phyloP scores from a whole-genome alignment of 1,140 invertebrate genomes.

The Drosophila parvula region DNA sequence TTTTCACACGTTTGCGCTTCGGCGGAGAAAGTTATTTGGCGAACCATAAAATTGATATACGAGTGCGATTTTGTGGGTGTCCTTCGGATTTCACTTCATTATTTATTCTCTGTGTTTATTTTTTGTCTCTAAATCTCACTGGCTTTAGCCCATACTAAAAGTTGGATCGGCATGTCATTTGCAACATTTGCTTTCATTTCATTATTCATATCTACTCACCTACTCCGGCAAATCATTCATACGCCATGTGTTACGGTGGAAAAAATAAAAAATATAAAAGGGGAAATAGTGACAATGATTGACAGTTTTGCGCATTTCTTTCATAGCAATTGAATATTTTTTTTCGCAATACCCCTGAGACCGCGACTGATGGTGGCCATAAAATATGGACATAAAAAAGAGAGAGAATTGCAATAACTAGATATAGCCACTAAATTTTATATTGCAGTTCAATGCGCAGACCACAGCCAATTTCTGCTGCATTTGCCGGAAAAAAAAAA shows the following conservation, averaged over 20 bases:
- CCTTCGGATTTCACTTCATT: slow-evolving; percentile 14
- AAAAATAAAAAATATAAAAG: slow-evolving; percentile 11
- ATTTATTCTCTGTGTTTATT: slow-evolving; percentile 12
- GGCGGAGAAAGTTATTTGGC: slow-evolving; percentile 14
- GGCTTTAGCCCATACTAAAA: slow-evolving; percentile 1
- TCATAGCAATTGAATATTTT: slow-evolving; percentile 49
- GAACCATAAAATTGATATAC: slow-evolving; percentile 32
- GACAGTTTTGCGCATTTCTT: slow-evolving; percentile 41
- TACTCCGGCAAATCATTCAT: slow-evolving; percentile 28
- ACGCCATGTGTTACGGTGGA: slow-evolving; percentile 25
- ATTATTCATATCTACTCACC: slow-evolving; percentile 30
- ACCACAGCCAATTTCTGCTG: slow-evolving; percentile 7
- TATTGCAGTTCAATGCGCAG: slow-evolving; percentile 25
- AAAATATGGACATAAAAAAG: slow-evolving; percentile 42
- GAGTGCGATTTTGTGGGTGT: slow-evolving; percentile 6
- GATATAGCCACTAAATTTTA: slow-evolving; percentile 39
- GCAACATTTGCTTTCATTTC: slow-evolving; percentile 32
- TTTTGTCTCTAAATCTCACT: background rate
- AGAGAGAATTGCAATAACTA: slow-evolving; percentile 22
- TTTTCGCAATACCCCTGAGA: background rate
- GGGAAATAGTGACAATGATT: slow-evolving; percentile 44
- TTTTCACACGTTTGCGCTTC: slow-evolving; percentile 37
- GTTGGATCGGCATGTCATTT: slow-evolving; percentile 8
- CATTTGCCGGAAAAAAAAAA: slow-evolving; percentile 2
- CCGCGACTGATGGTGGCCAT: slow-evolving; percentile 14